Conservation (phyloP, 2,888 invertebrate genomes). For the Eupithecia subumbrata region DNA sequence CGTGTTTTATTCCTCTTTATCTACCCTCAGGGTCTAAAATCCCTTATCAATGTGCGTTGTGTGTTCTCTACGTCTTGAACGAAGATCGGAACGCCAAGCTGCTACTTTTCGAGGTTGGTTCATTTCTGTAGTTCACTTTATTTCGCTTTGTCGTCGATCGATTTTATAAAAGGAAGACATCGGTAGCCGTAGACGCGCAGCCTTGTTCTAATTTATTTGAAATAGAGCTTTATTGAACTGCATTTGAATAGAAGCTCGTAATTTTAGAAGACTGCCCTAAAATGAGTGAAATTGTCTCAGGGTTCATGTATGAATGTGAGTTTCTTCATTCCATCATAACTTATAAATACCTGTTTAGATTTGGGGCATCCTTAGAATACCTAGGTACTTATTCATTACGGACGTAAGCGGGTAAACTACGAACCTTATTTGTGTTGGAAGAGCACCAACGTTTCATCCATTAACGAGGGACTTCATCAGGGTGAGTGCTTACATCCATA, state of each 20-base stretch:
- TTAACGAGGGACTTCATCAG: no score
- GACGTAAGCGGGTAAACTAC: no score
- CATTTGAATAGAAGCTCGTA: slow-evolving; percentile 24
- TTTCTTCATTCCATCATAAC: background rate
- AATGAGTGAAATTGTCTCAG: background rate
- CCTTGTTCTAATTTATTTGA: slow-evolving; percentile 74
- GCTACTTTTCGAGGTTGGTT: slow-evolving; percentile 69
- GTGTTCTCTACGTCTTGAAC: background rate
- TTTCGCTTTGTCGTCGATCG: slow-evolving; percentile 63
- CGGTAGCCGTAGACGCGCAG: slow-evolving; percentile 65
- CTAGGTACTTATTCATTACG: no score
- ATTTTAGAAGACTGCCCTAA: background rate
- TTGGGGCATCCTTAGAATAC: background rate
- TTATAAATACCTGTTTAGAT: background rate
- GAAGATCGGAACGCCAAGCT: slow-evolving; percentile 62
- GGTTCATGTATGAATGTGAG: background rate
- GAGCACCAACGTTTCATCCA: no score
- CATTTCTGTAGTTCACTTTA: slow-evolving; percentile 52
- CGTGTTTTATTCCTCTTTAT: background rate
- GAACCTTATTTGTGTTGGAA: no score
- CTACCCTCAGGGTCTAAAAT: background rate
- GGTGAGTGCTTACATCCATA: no score
- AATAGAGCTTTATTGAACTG: slow-evolving; percentile 20
- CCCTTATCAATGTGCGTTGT: slow-evolving; percentile 5
- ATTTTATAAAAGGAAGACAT: slow-evolving; percentile 74